Base-by-base conservation (phyloP, 1,140 invertebrate genomes). In the Anagrus nilaparvatae region DNA sequence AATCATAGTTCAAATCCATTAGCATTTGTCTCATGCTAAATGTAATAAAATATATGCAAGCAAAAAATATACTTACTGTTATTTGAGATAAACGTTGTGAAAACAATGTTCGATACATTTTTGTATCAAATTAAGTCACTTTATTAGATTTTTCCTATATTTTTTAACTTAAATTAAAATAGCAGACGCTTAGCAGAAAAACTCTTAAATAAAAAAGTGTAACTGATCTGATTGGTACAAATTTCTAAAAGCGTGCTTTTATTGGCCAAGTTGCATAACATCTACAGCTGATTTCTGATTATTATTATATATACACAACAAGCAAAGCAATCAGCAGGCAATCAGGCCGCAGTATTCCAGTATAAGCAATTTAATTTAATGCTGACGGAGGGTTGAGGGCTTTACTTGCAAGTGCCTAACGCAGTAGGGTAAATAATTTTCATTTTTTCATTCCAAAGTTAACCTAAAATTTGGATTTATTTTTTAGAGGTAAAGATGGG, bases 401-500 rank as follows among this genome's bases (percentile, higher is more conserved):
- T 18, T 18, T 32, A 9, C 30, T 32, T 32, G 10, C 25, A 14
- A 32, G 14, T 9, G 9, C 3, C 12, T n/a, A 16, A 13, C 39
- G 18, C 9, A 32, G 18, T 23, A 14, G 32, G 24, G 39, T 40
- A 40, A 40, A 24, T 40, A 40, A 20, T 39, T 14, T 14, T n/a
- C n/a, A 17, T 29, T 38, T 28, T 28, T 19, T 14, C 4, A 12
- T 14, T 25, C n/a, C n/a, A n/a, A n/a, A 32, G 9, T 6, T 42
- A 42, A 42, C 40, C 40, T 43, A 30, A 23, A 38, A 30, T 31
- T 16, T 23, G 4, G 1, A 29, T 20, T 29, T 28, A 17, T 23
- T 12, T 47, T 47, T n/a, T n/a, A 47, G 46, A 6, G 7, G 28
- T 34, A 23, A 48, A 34, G 7, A 45, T 50, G 39, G 16, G 17